phyloP scores from a whole-genome alignment of 2,888 invertebrate genomes.

The Parapristionchus giblindavisi region DNA sequence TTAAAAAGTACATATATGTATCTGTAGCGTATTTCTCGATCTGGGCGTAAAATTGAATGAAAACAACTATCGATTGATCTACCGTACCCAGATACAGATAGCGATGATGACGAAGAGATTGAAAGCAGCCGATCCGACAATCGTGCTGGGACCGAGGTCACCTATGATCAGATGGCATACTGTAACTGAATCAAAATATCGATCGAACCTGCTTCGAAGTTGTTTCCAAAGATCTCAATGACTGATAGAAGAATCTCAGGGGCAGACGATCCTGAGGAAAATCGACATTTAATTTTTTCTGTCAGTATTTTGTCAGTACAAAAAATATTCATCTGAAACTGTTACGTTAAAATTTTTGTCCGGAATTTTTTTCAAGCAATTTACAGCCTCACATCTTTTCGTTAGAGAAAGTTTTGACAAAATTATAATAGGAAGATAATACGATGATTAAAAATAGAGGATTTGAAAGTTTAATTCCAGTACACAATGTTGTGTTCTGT shows the following conservation, averaged over 20 bases:
- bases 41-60: too few relatives aligned
- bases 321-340: background rate
- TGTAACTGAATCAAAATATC: background rate
- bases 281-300: background rate
- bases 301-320: background rate
- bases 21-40: background rate
- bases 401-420: conserved; percentile 1
- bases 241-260: conserved; percentile 96
- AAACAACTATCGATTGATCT: too few relatives aligned
- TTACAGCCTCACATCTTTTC: background rate
- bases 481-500: too few relatives aligned
- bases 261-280: conserved; percentile 82
- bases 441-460: background rate
- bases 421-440: background rate
- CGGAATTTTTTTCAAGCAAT: background rate
- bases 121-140: conserved; percentile 98
- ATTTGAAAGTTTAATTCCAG: too few relatives aligned
- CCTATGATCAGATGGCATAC: conserved; percentile 36
- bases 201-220: conserved; percentile 83
- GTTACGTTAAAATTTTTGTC: background rate
- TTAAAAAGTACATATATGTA: background rate
- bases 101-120: conserved; percentile 97
- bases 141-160: conserved; percentile 76
- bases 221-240: conserved; percentile 95
- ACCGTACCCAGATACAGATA: conserved; percentile 79